Conservation (phyloP, 2,888 invertebrate species). For the Folsomia candida region DNA sequence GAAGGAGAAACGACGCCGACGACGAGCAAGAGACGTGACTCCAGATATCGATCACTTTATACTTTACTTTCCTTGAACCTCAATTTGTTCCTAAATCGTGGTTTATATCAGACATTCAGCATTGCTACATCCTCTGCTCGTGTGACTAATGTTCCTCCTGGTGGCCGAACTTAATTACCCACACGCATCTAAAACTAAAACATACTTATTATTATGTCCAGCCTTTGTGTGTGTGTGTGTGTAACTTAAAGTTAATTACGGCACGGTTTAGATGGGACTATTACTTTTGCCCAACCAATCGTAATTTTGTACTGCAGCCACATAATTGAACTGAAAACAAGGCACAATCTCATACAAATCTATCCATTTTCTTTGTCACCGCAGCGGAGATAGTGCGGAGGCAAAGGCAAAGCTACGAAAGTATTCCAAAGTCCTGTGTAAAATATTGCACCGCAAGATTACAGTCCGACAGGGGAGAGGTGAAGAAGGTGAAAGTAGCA, state of each 20-base stretch:
- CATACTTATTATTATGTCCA: too few species aligned
- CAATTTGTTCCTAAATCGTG: background rate
- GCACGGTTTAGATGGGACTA: too few species aligned
- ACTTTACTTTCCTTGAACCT: background rate
- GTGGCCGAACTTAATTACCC: background rate
- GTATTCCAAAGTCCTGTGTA: background rate
- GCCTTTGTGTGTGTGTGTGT: too few species aligned
- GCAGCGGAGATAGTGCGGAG: background rate
- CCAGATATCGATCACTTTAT: background rate
- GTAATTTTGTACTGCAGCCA: too few species aligned
- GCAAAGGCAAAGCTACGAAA: too few species aligned
- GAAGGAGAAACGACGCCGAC: background rate
- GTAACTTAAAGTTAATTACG: too few species aligned
- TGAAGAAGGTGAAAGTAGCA: background rate
- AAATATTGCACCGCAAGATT: background rate
- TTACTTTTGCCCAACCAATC: too few species aligned
- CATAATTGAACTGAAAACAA: too few species aligned
- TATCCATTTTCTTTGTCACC: background rate
- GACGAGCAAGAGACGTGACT: background rate
- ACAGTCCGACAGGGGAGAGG: background rate
- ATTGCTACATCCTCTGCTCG: too few species aligned
- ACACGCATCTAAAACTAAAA: background rate
- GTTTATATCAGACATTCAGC: background rate
- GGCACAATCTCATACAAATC: too few species aligned
- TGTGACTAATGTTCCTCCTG: too few species aligned